Conservation (phyloP, 1,140 invertebrate species). For the Drosophila ficusphila region DNA sequence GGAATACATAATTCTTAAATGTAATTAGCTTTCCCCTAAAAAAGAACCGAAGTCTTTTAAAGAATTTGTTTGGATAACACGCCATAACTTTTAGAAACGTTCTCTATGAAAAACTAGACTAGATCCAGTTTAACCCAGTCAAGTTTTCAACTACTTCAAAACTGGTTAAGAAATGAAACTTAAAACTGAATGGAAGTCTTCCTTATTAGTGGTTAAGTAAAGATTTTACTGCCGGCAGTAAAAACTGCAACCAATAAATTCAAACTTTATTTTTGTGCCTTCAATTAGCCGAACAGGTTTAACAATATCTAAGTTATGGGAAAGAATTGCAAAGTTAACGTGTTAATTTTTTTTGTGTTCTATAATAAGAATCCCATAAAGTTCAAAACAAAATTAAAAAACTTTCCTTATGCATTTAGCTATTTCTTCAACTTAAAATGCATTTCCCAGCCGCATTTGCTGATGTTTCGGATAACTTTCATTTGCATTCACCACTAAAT, state of each 20-base stretch:
- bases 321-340: neutral
- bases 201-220: conserved; percentile 1
- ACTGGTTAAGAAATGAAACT: conserved; percentile 1
- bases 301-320: neutral
- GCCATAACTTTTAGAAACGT: no score
- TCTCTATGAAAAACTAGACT: neutral
- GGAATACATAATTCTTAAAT: neutral
- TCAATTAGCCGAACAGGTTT: neutral
- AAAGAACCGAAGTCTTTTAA: no score
- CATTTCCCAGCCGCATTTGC: neutral
- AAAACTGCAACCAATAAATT: neutral
- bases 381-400: no score
- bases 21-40: no score
- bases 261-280: conserved; percentile 3
- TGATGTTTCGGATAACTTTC: conserved; percentile 25
- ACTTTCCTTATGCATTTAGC: no score
- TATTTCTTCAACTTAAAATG: neutral
- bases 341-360: no score
- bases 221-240: conserved; percentile 3
- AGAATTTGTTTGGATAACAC: no score
- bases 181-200: conserved; percentile 8
- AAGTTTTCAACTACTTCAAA: neutral
- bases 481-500: conserved; percentile 51
- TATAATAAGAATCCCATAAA: no score
- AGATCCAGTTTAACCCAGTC: neutral